phyloP scores from a whole-genome alignment of 2,888 invertebrate species.

The Watsonalla cultraria region DNA sequence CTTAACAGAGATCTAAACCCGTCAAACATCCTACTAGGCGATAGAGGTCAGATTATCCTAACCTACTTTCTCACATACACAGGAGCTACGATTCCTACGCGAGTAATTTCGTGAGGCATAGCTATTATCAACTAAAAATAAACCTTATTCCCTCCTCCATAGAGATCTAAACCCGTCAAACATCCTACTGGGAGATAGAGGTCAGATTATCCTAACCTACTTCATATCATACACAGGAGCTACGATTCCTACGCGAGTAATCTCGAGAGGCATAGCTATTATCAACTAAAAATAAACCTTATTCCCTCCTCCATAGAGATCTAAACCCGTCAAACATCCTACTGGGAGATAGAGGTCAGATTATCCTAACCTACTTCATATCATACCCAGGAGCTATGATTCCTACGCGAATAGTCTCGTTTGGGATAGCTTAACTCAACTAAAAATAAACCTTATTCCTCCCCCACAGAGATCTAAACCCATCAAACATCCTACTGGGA shows the following conservation, averaged over 20 bases:
- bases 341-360: slow-evolving; percentile 85
- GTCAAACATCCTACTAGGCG: slow-evolving; percentile 88
- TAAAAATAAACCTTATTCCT: too few relatives aligned
- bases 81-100: too few relatives aligned
- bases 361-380: slow-evolving; percentile 87
- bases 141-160: slow-evolving; percentile 16
- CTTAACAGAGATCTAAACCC: slow-evolving; percentile 89
- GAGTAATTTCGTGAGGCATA: too few relatives aligned
- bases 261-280: too few relatives aligned
- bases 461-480: slow-evolving; percentile 89
- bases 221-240: slow-evolving; percentile 64
- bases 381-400: slow-evolving; percentile 37
- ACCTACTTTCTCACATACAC: too few relatives aligned
- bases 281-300: too few relatives aligned
- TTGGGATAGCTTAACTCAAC: too few relatives aligned
- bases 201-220: slow-evolving; percentile 89
- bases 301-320: too few relatives aligned
- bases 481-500: slow-evolving; percentile 88
- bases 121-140: too few relatives aligned
- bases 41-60: slow-evolving; percentile 85
- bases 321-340: slow-evolving; percentile 89
- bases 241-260: too few relatives aligned
- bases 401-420: too few relatives aligned
- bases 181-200: slow-evolving; percentile 86
- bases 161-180: slow-evolving; percentile 90